Evolutionary conservation across 2,888 invertebrate species (phyloP).

Genomic region (Mechanitis messenoides): DNA sequence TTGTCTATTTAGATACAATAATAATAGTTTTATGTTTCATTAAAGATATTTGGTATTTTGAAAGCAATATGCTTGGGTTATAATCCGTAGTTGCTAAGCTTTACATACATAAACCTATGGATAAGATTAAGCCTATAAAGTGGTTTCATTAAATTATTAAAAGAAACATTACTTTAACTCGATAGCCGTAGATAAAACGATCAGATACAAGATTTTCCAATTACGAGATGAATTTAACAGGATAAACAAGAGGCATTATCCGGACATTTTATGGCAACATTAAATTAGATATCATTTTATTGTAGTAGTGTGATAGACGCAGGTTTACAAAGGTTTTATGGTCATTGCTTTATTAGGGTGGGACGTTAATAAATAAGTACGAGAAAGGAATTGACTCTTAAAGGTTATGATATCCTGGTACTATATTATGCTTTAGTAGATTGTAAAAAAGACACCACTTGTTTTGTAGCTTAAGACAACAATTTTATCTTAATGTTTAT

Average conservation of each 20-base stretch:
- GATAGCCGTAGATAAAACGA: not conserved
- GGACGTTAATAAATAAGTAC: constrained; percentile 19
- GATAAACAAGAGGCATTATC: constrained; percentile 29
- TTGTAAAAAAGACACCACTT: too few species aligned
- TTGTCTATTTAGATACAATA: too few species aligned
- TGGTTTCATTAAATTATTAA: too few species aligned
- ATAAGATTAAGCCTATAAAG: too few species aligned
- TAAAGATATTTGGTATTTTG: too few species aligned
- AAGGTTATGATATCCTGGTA: not conserved
- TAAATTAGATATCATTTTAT: constrained; percentile 32
- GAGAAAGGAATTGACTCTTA: constrained; percentile 7
- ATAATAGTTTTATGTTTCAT: too few species aligned
- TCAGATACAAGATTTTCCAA: constrained; percentile 9
- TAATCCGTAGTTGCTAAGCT: too few species aligned
- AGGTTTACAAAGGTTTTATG: constrained; percentile 31
- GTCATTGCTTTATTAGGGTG: constrained; percentile 27
- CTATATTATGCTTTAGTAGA: not conserved
- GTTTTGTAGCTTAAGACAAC: too few species aligned
- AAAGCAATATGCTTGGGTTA: too few species aligned
- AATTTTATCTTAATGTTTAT: too few species aligned
- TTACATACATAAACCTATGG: too few species aligned
- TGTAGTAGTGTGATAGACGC: constrained; percentile 27
- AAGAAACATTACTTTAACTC: too few species aligned
- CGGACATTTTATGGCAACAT: constrained; percentile 29
- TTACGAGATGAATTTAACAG: constrained; percentile 29